These are phyloP conservation scores for Corynorhinus townsendii DNA, from an alignment of 2,113 vertebrate species.

Conservation along the genomic window DNA sequence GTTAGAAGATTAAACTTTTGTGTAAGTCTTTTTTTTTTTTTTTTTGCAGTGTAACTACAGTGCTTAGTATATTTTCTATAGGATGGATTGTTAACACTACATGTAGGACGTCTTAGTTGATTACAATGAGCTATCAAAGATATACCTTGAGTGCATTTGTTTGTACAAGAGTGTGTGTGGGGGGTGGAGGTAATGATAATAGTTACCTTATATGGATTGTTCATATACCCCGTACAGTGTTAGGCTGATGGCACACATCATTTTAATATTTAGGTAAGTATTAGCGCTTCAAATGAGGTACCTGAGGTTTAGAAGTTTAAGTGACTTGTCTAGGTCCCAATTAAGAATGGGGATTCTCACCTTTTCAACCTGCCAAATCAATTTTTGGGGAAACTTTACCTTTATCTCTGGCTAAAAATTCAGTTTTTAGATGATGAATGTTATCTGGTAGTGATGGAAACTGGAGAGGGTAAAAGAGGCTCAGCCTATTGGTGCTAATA, in stretches of 20 bases:
- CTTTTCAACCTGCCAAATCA: neutral
- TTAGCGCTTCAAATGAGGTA: neutral
- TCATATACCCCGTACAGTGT: neutral
- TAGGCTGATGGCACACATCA: neutral
- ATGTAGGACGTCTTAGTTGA: neutral
- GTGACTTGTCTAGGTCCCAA: neutral
- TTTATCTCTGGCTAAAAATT: neutral
- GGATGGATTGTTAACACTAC: neutral
- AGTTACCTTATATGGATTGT: neutral
- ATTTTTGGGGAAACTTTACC: neutral
- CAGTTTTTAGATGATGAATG: neutral
- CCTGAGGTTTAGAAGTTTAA: neutral
- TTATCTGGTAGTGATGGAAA: neutral
- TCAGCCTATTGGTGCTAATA: neutral
- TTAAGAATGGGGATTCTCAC: neutral
- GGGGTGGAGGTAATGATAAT: neutral
- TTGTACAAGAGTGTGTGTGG: neutral
- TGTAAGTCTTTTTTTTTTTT: neutral
- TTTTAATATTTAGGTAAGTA: neutral
- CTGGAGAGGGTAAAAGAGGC: neutral
- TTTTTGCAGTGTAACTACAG: neutral
- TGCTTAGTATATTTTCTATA: neutral
- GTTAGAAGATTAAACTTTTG: neutral
- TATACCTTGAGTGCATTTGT: neutral
- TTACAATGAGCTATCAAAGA: neutral